Base-by-base conservation (phyloP, 2,888 invertebrate genomes). In the Seira ritae region DNA sequence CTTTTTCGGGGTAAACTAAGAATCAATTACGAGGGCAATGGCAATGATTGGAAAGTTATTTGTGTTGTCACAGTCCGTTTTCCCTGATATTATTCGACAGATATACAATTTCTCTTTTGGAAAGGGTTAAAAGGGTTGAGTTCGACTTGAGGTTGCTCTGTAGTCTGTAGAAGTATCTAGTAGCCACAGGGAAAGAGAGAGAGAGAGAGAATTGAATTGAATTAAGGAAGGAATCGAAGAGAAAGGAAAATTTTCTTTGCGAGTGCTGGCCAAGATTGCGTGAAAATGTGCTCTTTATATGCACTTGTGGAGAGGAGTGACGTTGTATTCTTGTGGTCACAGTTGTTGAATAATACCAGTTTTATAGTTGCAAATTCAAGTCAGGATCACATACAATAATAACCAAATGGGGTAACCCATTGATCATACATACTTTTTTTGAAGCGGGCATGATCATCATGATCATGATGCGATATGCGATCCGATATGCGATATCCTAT, bases 321-420 rank as follows among this genome's bases (percentile, higher is more conserved):
- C 84, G 85, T 88, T 88, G 87, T 89, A 85, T 84, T 85, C 84
- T 80, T 85, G 86, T 85, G 89, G 89, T 89, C 89, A 87, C 89
- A 89, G 89, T 89, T 89, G 89, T 88, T 87, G 89, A 89, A 89
- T 88, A 89, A 89, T 89, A 88, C 87, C 88, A 74, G 86, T 89
- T 87, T 89, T 88, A 89, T 88, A 87, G 89, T 89, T 89, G 89
- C 89, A 89, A 89, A 89, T 89, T 89, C 89, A 85, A 89, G 89
- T 88, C 89, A 89, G 88, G 89, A 87, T 88, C 88, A 81, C 85
- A 84, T 84, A 85, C 84, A 86, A 86, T 87, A 89, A 85, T 88
- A 89, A 88, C 88, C 87, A 88, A 88, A 89, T 89, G 89, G 89
- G 89, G 85, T 87, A 87, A 85, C 84, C 88, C 89, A 89, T 89